Percentiles rank a stretch among this genome's conserved stretches.
Evolutionary conservation across 2,797 vertebrate species (phyloP).

Genomic region (Yasuhikotakia modesta): DNA sequence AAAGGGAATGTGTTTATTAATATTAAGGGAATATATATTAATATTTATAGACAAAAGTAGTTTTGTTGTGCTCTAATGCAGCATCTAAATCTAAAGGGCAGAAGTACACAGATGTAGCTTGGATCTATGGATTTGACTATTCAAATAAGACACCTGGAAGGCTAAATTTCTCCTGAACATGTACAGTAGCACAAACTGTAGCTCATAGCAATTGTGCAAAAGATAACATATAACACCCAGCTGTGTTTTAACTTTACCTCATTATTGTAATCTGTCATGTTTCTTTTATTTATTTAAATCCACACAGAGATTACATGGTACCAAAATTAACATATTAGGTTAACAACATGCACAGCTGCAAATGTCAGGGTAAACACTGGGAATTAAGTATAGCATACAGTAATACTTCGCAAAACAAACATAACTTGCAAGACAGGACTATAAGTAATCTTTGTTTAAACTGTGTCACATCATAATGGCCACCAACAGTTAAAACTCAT

Average conservation of each 20-base stretch:
- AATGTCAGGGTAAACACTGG: background rate
- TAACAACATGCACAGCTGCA: background rate
- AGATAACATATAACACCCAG: background rate
- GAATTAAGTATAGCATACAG: background rate
- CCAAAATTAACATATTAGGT: background rate
- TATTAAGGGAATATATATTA: no score
- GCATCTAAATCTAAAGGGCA: constrained; percentile 13
- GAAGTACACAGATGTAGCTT: constrained; percentile 15
- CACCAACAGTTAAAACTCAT: background rate
- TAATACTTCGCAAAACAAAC: constrained; percentile 1
- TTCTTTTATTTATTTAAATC: background rate
- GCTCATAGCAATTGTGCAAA: constrained; percentile 40
- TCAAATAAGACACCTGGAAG: constrained; percentile 48
- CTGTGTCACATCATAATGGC: no score
- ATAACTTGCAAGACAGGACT: background rate
- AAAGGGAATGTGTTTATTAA: no score
- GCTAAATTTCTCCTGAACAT: constrained; percentile 23
- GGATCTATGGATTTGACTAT: constrained; percentile 47
- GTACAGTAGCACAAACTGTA: constrained; percentile 18
- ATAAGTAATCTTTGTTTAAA: background rate
- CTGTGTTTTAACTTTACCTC: constrained; percentile 15
- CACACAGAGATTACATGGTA: background rate
- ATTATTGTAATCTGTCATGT: background rate
- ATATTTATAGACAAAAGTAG: background rate
- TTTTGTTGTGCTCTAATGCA: constrained; percentile 6